These are phyloP conservation scores for Proterorhinus semilunaris DNA, from an alignment of 2,113 vertebrate genomes.

Conservation along the genomic window DNA sequence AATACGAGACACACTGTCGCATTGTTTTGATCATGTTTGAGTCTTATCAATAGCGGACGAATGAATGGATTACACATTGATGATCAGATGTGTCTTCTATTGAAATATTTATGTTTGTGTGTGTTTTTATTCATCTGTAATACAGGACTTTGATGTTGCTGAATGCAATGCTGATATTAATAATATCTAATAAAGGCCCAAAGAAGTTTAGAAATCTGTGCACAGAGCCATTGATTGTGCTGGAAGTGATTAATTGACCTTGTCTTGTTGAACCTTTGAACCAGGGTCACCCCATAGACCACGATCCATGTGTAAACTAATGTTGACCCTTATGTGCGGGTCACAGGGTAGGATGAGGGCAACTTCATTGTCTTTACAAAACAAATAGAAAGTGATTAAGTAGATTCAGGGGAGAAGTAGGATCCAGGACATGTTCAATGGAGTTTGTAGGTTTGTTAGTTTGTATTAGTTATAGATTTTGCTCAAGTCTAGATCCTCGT, in stretches of 20 bases:
- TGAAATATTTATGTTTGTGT: too few species aligned
- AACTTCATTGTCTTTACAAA: not conserved
- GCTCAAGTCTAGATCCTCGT: not conserved
- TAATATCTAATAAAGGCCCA: too few species aligned
- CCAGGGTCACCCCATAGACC: not conserved
- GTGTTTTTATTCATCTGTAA: too few species aligned
- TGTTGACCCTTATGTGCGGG: not conserved
- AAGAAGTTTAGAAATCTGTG: not conserved
- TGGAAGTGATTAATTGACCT: not conserved
- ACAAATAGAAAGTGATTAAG: not conserved
- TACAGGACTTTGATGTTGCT: too few species aligned
- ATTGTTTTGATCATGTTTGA: not conserved
- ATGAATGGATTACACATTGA: too few species aligned
- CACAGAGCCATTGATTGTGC: conserved; percentile 1
- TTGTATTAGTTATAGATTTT: not conserved
- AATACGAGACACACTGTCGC: not conserved
- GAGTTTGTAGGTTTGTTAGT: not conserved
- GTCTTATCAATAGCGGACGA: too few species aligned
- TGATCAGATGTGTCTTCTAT: too few species aligned
- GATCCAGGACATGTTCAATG: not conserved
- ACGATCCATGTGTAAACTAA: not conserved
- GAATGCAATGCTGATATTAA: too few species aligned
- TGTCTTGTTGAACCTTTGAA: not conserved
- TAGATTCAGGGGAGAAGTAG: not conserved
- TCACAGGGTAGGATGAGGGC: not conserved